Base-by-base conservation (phyloP, 1,140 invertebrate species). In the Luehdorfia chinensis region DNA sequence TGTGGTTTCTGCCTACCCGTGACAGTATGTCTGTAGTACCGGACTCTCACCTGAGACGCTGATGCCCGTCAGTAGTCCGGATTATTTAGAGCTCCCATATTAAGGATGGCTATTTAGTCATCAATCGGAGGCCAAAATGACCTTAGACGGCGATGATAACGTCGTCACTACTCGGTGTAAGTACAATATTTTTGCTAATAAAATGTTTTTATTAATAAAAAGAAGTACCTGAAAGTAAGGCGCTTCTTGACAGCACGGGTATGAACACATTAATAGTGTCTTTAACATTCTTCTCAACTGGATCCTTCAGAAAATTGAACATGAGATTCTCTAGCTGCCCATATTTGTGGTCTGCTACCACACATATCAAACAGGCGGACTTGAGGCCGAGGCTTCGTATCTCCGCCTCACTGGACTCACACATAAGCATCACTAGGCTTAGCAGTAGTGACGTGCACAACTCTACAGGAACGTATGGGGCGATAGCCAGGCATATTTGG, bases 371-470 rank as follows among this genome's bases (percentile, higher is more conserved):
- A 36, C 79, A 74, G 0, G 83, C 77, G 0, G 84, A 62, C 25
- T 76, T 79, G 1, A 88, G 53, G 0, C 84, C 87, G 9, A 85
- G 55, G 30, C 59, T 57, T 16, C 84, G 56, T 15, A 88, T 74
- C 15, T 81, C 75, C 2, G 53, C 33, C 47, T 88, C 87, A 51
- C 68, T 78, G 0, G 84, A 85, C 30, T 88, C 87, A 3, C 84
- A 87, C 87, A 88, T 88, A 1, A 87, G 56, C 6, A 77, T 45
- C 0, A 86, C 79, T 25, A 88, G 62, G 44, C 87, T 88, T 1
- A 88, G 73, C 6, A 88, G 50, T 9, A 88, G 47, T 0, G 87
- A 88, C 3, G 81, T 86, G 45, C 84, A 83, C 6, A 88, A 58
- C 11, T 87, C 84, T 43, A 88, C 61, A 5, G 73, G 76, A 0